Conservation (phyloP, 1,140 invertebrate species). For the Bursaphelenchus mucronatus region DNA sequence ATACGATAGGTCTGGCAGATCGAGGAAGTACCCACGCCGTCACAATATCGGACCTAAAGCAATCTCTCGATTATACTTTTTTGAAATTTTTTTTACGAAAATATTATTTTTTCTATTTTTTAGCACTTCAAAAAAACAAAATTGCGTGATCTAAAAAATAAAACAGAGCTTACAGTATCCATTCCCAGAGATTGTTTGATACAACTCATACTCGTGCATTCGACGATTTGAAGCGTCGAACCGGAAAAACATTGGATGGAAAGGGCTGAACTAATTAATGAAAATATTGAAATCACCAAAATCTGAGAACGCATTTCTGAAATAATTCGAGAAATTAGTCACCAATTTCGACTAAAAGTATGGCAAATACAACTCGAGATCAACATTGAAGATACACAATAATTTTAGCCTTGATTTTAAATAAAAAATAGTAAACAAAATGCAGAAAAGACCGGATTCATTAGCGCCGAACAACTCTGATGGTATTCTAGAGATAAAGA, state of each 20-base stretch:
- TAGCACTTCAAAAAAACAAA: conserved; percentile 14
- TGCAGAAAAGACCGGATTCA: no score
- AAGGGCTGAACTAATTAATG: conserved; percentile 2
- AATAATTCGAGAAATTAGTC: neutral
- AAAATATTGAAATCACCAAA: conserved; percentile 5
- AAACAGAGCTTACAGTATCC: conserved; percentile 44
- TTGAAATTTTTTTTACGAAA: neutral
- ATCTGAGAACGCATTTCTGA: neutral
- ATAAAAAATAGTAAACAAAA: no score
- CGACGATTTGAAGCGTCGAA: conserved; percentile 57
- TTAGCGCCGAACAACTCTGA: no score
- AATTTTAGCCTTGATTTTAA: no score
- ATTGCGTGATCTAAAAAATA: no score
- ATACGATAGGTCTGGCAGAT: conserved; percentile 57
- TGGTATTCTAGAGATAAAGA: no score
- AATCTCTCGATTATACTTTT: neutral
- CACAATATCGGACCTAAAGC: conserved; percentile 56
- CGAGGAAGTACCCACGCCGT: conserved; percentile 52
- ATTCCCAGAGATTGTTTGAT: conserved; percentile 58
- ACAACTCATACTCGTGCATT: conserved; percentile 53
- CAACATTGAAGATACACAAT: no score
- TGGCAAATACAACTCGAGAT: no score
- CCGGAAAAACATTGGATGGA: conserved; percentile 55
- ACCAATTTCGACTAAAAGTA: no score
- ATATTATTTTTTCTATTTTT: conserved; percentile 7